Evolutionary conservation across 2,797 vertebrate species (phyloP), one percentile per base, ranked within the genome.

Genomic region (Cephalopachus bancanus): DNA sequence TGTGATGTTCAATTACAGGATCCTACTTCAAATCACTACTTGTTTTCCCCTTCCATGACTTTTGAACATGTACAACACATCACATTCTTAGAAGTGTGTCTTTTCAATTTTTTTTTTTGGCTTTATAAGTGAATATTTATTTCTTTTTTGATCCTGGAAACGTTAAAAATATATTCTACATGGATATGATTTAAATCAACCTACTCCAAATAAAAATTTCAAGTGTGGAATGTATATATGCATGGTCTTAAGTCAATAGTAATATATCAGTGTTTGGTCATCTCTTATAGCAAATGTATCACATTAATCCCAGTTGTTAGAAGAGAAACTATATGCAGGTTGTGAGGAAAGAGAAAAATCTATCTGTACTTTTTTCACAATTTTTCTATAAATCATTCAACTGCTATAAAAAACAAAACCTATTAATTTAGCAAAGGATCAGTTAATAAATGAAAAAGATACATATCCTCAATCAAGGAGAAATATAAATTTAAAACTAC

Each of bases 131-230:
- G 33, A 76, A 30, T 74, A 22, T 26, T 80, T 76, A 89, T 80
- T 20, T 86, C 0, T 15, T 57, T 83, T 83, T 59, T 60, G 15
- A 0, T 53, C n/a, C 11, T 33, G 59, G 12, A 49, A 83, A 24
- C 37, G 60, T 64, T 83, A 44, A 78, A 92, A 78, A 59, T 90
- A 4, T 60, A 60, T 19, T 72, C 90, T 12, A 49, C 59, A 28
- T 28, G 71, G 19, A 72, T 51, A 72, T 92, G n/a, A 49, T 64
- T 94, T 87, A 97, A 86, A 83, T 65, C 14, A 90, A 94, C 3
- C 12, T 64, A 60, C 7, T 44, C 24, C 6, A n/a, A 75, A 17
- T 74, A 57, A 78, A 83, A 62, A 17, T 30, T 53, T 84, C 1
- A 86, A 86, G n/a, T 55, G 26, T 22, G 49, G 19, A 67, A 59